Percentiles rank a stretch among this genome's conserved stretches.
Evolutionary conservation across 2,888 invertebrate genomes (phyloP).

Genomic region (Oxytorus armatus): DNA sequence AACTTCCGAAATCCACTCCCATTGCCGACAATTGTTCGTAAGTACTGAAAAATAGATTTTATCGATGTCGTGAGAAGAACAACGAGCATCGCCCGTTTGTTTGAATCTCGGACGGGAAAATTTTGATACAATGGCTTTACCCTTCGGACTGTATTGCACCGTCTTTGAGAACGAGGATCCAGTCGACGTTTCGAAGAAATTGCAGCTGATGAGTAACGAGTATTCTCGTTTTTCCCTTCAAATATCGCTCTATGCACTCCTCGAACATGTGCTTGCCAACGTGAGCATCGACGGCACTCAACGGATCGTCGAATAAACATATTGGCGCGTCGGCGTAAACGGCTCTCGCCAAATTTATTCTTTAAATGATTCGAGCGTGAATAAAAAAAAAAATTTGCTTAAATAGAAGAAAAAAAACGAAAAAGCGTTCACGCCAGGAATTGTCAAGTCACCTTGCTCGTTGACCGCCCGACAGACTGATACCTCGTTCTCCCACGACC

Average conservation of each 20-base stretch:
- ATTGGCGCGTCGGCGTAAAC: conserved; percentile 94
- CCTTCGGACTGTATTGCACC: conserved; percentile 80
- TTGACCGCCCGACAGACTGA: conserved; percentile 92
- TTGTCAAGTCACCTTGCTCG: conserved; percentile 85
- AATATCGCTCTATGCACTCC: conserved; percentile 88
- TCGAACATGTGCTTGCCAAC: conserved; percentile 96
- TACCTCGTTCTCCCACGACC: conserved; percentile 94
- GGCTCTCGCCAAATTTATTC: conserved; percentile 94
- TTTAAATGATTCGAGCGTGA: too few species aligned
- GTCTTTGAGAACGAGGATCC: conserved; percentile 82
- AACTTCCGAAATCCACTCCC: conserved; percentile 91
- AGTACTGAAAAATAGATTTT: too few species aligned
- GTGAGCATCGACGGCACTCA: conserved; percentile 96
- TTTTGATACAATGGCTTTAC: too few species aligned
- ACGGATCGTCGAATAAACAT: conserved; percentile 95
- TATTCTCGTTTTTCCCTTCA: conserved; percentile 86
- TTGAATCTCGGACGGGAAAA: too few species aligned
- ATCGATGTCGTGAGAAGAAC: too few species aligned
- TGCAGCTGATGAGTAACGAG: conserved; percentile 88
- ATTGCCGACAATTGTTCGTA: conserved; percentile 90
- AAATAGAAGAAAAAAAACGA: background rate
- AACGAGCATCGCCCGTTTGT: background rate
- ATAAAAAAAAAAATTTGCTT: background rate
- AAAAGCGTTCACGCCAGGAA: background rate
- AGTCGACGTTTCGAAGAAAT: conserved; percentile 84